A percentile compares a stretch with the other conserved stretches of the same genome.
Conservation (phyloP, 2,113 vertebrate species). For the Pundamilia nyererei region DNA sequence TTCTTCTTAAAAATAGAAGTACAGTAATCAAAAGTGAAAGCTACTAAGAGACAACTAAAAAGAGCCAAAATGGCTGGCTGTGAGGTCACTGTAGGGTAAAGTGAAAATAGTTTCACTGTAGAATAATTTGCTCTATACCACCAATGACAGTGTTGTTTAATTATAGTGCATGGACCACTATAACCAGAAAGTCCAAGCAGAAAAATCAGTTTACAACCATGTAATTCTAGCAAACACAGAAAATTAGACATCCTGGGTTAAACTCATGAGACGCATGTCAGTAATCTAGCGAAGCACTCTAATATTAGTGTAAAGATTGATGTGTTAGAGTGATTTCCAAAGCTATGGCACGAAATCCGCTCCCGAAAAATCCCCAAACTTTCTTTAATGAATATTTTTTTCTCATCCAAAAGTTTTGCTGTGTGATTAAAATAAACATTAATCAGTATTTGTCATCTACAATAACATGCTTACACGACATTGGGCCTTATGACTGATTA, state of each 20-base stretch:
- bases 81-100: neutral
- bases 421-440: neutral
- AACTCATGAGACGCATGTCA: neutral
- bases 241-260: neutral
- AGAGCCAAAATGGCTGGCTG: neutral
- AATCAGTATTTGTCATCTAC: neutral
- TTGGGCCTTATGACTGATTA: neutral
- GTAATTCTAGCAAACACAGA: neutral
- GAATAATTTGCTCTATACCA: neutral
- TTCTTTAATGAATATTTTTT: neutral
- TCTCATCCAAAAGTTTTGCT: neutral
- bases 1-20: neutral
- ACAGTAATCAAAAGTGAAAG: neutral
- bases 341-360: neutral
- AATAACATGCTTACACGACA: neutral
- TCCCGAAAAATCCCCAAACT: neutral
- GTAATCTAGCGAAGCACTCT: neutral
- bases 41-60: neutral
- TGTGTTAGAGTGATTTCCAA: neutral
- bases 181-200: conserved; percentile 20
- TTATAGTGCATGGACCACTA: neutral
- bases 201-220: conserved; percentile 10
- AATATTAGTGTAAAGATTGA: neutral
- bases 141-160: neutral
- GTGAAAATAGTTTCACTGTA: neutral